phyloP scores from a whole-genome alignment of 1,140 invertebrate genomes.

The Nixonia krombeini region DNA sequence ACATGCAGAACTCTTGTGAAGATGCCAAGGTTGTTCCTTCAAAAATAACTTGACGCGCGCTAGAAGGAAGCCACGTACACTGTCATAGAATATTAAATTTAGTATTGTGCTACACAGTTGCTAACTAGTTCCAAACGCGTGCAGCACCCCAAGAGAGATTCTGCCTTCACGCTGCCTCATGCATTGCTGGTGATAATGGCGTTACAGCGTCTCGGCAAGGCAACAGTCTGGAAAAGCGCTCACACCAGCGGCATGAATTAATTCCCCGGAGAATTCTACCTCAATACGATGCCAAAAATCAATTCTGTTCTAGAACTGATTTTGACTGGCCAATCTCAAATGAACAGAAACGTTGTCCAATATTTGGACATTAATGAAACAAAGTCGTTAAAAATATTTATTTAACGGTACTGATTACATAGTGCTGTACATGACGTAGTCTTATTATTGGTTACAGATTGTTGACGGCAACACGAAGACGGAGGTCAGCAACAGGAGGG shows the following conservation, averaged over 20 bases:
- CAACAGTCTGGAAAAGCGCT: slow-evolving; percentile 8
- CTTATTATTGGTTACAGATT: slow-evolving; percentile 74
- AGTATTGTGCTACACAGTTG: slow-evolving; percentile 7
- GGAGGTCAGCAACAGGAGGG: slow-evolving; percentile 86
- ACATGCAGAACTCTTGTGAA: not conserved
- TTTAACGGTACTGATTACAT: too few relatives aligned
- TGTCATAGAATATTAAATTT: slow-evolving; percentile 17
- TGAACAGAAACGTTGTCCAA: too few relatives aligned
- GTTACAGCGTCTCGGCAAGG: slow-evolving; percentile 10
- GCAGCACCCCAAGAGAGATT: slow-evolving; percentile 15
- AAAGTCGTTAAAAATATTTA: too few relatives aligned
- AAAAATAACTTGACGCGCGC: not conserved
- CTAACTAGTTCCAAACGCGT: slow-evolving; percentile 34
- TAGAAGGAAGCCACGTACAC: slow-evolving; percentile 3
- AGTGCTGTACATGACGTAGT: too few relatives aligned
- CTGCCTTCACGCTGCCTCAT: slow-evolving; percentile 12
- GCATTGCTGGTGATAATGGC: slow-evolving; percentile 13
- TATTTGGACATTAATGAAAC: too few relatives aligned
- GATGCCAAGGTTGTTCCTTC: slow-evolving; percentile 1
- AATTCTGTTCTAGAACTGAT: slow-evolving; percentile 1
- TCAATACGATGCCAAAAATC: not conserved
- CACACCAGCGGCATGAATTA: not conserved
- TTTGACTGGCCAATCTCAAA: too few relatives aligned
- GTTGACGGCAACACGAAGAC: slow-evolving; percentile 88
- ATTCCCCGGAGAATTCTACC: not conserved